phyloP scores from a whole-genome alignment of 2,113 vertebrate genomes.

The Labeo rohita region DNA sequence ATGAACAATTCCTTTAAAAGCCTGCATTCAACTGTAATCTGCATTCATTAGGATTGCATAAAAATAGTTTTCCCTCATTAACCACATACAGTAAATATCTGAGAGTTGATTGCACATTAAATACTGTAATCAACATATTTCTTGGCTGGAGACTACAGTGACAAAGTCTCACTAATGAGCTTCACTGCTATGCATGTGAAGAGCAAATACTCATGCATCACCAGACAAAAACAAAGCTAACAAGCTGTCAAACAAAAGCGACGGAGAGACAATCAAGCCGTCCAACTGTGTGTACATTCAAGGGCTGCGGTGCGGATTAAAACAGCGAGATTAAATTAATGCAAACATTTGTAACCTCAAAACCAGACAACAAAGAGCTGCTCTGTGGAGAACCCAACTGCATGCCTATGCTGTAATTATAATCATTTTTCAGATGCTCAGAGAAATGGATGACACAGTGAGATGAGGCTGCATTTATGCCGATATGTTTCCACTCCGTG shows the following conservation, averaged over 20 bases:
- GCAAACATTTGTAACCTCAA: conserved; percentile 35
- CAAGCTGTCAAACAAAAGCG: conserved; percentile 50
- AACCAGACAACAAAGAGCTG: conserved; percentile 33
- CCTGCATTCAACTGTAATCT: neutral
- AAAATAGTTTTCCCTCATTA: neutral
- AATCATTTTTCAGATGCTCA: conserved; percentile 27
- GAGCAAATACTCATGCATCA: conserved; percentile 49
- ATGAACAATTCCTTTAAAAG: neutral
- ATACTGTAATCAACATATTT: conserved; percentile 24
- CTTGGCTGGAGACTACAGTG: conserved; percentile 8
- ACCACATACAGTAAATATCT: neutral
- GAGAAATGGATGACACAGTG: neutral
- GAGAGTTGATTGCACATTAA: conserved; percentile 2
- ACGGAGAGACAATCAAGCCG: conserved; percentile 47
- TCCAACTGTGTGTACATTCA: conserved; percentile 24
- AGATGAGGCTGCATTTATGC: conserved; percentile 50
- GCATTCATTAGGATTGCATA: neutral
- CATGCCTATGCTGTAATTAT: conserved; percentile 36
- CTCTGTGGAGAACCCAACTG: neutral
- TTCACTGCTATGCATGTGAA: conserved; percentile 49
- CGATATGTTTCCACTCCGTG: conserved; percentile 40
- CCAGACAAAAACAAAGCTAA: conserved; percentile 37
- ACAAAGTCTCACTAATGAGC: conserved; percentile 29
- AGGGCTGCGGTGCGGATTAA: conserved; percentile 37
- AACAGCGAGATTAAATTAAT: conserved; percentile 45